These are phyloP conservation scores for Drosophila biarmipes DNA, from an alignment of 1,140 invertebrate species.

Conservation along the genomic window DNA sequence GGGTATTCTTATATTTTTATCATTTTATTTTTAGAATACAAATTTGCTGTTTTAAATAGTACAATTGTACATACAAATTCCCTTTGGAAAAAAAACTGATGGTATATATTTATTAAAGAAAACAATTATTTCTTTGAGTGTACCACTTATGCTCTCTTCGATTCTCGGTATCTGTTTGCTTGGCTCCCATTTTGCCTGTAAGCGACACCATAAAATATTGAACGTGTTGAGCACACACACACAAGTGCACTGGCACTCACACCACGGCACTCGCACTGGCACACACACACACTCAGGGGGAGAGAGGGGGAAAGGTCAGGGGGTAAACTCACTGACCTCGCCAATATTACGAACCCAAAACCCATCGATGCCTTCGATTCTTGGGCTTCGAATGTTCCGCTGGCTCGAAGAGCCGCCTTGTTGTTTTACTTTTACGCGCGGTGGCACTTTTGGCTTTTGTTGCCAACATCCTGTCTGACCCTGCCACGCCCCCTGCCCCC, in stretches of 20 bases:
- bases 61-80: too few relatives aligned
- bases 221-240: slow-evolving; percentile 53
- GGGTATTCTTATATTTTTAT: too few relatives aligned
- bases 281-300: neutral
- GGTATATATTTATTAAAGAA: too few relatives aligned
- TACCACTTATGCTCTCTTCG: slow-evolving; percentile 32
- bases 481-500: neutral
- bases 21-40: too few relatives aligned
- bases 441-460: slow-evolving; percentile 64
- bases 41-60: too few relatives aligned
- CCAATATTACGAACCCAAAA: slow-evolving; percentile 48
- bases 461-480: slow-evolving; percentile 35
- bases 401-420: slow-evolving; percentile 4
- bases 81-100: too few relatives aligned
- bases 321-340: slow-evolving; percentile 54
- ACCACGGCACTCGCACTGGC: slow-evolving; percentile 29
- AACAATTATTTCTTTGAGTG: neutral
- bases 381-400: slow-evolving; percentile 18
- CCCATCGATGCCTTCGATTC: slow-evolving; percentile 23
- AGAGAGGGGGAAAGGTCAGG: neutral
- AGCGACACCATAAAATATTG: slow-evolving; percentile 81
- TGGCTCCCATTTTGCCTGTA: slow-evolving; percentile 56
- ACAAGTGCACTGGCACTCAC: slow-evolving; percentile 29
- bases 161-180: slow-evolving; percentile 44
- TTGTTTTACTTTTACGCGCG: slow-evolving; percentile 54